These are phyloP conservation scores for Pachyseris speciosa DNA, from an alignment of 64 coral and sea anemone genomes.

Conservation along the genomic window DNA sequence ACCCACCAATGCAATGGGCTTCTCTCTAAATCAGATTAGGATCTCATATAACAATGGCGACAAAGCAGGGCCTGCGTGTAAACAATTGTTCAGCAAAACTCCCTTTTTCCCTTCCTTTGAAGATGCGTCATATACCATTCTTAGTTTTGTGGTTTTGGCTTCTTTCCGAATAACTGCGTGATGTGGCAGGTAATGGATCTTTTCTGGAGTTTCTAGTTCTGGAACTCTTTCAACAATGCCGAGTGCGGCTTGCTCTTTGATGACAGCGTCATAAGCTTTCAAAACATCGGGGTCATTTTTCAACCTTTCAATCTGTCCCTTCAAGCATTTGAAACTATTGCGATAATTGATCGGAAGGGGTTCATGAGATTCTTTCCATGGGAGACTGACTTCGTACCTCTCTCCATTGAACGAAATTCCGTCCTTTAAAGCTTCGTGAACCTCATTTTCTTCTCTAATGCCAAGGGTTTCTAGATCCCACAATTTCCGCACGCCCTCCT, in stretches of 20 bases:
- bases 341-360: not conserved
- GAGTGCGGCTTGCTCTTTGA: not conserved
- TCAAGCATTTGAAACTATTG: not conserved
- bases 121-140: constrained; percentile 11
- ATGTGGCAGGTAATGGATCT: constrained; percentile 40
- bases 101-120: no score
- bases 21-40: no score
- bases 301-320: not conserved
- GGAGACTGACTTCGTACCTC: not conserved
- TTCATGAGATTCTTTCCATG: constrained; percentile 7
- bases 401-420: constrained; percentile 11
- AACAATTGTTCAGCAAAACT: not conserved
- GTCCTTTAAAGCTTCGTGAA: not conserved
- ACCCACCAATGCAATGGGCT: no score
- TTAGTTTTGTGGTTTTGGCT: not conserved
- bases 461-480: not conserved
- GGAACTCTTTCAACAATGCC: not conserved
- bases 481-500: not conserved
- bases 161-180: not conserved
- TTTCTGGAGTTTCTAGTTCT: not conserved
- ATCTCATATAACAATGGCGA: no score
- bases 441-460: not conserved
- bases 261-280: not conserved
- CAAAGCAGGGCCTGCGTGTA: no score
- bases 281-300: constrained; percentile 19